Evolutionary conservation across 1,140 invertebrate genomes (phyloP).

Genomic region (Camponotus pennsylvanicus): DNA sequence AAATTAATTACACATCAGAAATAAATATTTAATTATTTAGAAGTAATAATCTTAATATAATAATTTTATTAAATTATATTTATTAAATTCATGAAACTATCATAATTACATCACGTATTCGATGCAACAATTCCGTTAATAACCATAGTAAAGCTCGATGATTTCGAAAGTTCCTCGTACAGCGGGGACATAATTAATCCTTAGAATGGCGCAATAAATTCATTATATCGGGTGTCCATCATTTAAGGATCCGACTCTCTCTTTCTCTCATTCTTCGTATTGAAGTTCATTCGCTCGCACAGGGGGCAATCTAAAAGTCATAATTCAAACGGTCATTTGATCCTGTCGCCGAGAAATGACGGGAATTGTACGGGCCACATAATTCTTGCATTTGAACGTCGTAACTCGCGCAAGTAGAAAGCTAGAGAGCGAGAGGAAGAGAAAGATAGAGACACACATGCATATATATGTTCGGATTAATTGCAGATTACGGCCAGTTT

Average conservation of each 20-base stretch:
- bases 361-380: constrained; percentile 60
- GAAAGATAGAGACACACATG: background rate
- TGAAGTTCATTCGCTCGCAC: constrained; percentile 25
- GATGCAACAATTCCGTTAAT: constrained; percentile 31
- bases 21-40: background rate
- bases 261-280: background rate
- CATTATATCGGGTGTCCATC: constrained; percentile 61
- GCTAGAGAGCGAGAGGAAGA: constrained; percentile 7
- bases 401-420: background rate
- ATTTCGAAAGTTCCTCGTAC: constrained; percentile 27
- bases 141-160: constrained; percentile 4
- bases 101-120: constrained; percentile 43
- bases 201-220: constrained; percentile 62
- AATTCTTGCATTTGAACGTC: constrained; percentile 50
- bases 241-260: constrained; percentile 53
- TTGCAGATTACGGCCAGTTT: constrained; percentile 41
- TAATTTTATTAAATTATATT: background rate
- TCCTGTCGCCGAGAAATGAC: constrained; percentile 54
- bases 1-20: background rate
- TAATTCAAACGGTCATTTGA: constrained; percentile 65
- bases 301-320: constrained; percentile 66
- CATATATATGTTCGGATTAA: constrained; percentile 38
- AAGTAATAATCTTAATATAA: constrained; percentile 1
- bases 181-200: constrained; percentile 34
- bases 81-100: no score